Evolutionary conservation across 2,797 vertebrate species (phyloP).

Genomic region (Neosalanx taihuensis): DNA sequence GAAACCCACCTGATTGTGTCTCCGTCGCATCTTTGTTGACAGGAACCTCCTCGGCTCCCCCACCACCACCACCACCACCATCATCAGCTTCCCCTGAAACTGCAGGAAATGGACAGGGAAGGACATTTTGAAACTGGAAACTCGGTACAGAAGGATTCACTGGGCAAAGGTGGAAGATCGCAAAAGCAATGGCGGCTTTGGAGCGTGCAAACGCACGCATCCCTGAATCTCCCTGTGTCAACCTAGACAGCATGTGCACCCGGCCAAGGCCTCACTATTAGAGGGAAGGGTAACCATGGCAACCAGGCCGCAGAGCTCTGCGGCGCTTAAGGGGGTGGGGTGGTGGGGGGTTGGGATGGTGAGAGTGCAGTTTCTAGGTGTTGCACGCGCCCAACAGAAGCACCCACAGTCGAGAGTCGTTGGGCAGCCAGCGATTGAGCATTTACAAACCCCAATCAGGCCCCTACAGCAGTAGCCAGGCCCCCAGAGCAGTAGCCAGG

Average conservation of each 20-base stretch:
- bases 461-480: neutral
- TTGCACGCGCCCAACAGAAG: slow-evolving; percentile 50
- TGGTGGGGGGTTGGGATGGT: slow-evolving; percentile 37
- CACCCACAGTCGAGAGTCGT: slow-evolving; percentile 40
- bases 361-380: slow-evolving; percentile 76
- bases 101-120: slow-evolving; percentile 23
- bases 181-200: neutral
- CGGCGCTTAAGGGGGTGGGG: slow-evolving; percentile 41
- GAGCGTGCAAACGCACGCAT: slow-evolving; percentile 1
- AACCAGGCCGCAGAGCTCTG: slow-evolving; percentile 71
- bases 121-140: neutral
- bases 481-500: neutral
- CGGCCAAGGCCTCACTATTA: slow-evolving; percentile 71
- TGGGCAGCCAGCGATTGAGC: slow-evolving; percentile 73
- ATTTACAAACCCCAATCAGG: slow-evolving; percentile 27
- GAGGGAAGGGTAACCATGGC: slow-evolving; percentile 70
- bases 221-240: slow-evolving; percentile 67
- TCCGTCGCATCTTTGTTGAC: slow-evolving; percentile 47
- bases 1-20: slow-evolving; percentile 60
- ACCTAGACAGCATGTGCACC: slow-evolving; percentile 68
- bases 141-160: no score
- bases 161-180: no score
- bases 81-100: slow-evolving; percentile 43
- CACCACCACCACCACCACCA: slow-evolving; percentile 35
- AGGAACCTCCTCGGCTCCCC: slow-evolving; percentile 44